Percentiles rank a stretch among this genome's conserved stretches.
Conservation (phyloP, 2,797 vertebrate genomes). For the Loriculus beryllinus region DNA sequence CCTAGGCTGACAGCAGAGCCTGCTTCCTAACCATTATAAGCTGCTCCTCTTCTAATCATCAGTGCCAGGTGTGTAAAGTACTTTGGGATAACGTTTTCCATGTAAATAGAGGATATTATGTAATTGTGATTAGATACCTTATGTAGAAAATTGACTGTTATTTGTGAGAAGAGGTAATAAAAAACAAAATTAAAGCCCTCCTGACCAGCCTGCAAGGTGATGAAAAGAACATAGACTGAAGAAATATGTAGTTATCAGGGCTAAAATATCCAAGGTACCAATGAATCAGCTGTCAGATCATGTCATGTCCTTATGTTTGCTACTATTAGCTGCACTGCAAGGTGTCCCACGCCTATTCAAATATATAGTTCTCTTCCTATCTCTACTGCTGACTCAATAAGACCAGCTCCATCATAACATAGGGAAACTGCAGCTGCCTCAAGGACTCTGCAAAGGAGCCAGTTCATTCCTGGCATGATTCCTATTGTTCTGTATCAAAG, state of each 20-base stretch:
- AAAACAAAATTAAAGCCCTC: neutral
- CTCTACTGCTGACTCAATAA: constrained; percentile 23
- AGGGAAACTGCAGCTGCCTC: constrained; percentile 20
- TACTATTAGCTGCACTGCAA: constrained; percentile 20
- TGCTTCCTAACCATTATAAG: neutral
- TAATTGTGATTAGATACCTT: neutral
- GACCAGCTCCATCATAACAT: constrained; percentile 3
- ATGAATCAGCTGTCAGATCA: constrained; percentile 2
- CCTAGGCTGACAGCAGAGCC: neutral
- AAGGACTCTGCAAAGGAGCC: neutral
- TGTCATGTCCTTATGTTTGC: neutral
- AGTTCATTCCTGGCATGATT: neutral
- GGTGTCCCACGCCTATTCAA: constrained; percentile 26
- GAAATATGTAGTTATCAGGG: constrained; percentile 1
- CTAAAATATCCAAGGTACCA: constrained; percentile 20
- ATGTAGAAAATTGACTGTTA: neutral
- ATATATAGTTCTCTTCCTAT: neutral
- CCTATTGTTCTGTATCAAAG: constrained; percentile 43
- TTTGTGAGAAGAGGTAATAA: neutral
- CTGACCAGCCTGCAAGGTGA: neutral
- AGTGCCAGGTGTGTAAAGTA: neutral
- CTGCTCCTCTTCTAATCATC: neutral
- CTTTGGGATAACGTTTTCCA: neutral
- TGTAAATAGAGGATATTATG: neutral
- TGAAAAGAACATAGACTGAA: neutral